phyloP scores from a whole-genome alignment of 2,888 invertebrate species.

The Eumacrocentrus americanus region DNA sequence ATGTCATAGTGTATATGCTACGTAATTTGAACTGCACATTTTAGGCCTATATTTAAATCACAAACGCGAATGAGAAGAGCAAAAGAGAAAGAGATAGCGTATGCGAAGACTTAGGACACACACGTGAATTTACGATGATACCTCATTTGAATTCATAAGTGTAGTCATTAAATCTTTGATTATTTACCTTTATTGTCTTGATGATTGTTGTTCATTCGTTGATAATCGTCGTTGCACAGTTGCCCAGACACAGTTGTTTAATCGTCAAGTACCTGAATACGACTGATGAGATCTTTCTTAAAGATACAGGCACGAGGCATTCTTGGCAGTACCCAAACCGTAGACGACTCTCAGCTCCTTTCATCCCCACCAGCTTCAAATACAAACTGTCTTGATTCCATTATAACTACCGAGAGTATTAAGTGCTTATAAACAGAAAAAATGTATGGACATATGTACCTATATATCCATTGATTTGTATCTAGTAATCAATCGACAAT shows the following conservation, averaged over 20 bases:
- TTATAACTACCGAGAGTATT: not conserved
- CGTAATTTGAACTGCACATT: slow-evolving; percentile 30
- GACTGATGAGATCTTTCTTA: slow-evolving; percentile 41
- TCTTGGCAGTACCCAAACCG: slow-evolving; percentile 30
- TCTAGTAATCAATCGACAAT: not conserved
- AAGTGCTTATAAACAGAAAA: no score
- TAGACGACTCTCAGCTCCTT: slow-evolving; percentile 28
- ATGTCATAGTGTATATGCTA: slow-evolving; percentile 1
- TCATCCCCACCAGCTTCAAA: slow-evolving; percentile 37
- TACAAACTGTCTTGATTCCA: slow-evolving; percentile 5
- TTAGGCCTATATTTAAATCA: slow-evolving; percentile 31
- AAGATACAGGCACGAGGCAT: slow-evolving; percentile 33
- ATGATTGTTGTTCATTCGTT: not conserved
- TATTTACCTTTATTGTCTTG: slow-evolving; percentile 12
- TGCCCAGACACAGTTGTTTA: slow-evolving; percentile 25
- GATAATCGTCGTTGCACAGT: slow-evolving; percentile 5
- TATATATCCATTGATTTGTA: not conserved
- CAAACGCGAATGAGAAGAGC: slow-evolving; percentile 11
- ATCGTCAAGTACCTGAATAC: slow-evolving; percentile 36
- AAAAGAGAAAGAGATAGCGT: not conserved
- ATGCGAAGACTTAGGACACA: not conserved
- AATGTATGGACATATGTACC: no score
- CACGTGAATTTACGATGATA: not conserved
- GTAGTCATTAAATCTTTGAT: no score
- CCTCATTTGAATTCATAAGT: not conserved